Base-by-base conservation (phyloP, 2,888 invertebrate species). In the Hartigia nigra region DNA sequence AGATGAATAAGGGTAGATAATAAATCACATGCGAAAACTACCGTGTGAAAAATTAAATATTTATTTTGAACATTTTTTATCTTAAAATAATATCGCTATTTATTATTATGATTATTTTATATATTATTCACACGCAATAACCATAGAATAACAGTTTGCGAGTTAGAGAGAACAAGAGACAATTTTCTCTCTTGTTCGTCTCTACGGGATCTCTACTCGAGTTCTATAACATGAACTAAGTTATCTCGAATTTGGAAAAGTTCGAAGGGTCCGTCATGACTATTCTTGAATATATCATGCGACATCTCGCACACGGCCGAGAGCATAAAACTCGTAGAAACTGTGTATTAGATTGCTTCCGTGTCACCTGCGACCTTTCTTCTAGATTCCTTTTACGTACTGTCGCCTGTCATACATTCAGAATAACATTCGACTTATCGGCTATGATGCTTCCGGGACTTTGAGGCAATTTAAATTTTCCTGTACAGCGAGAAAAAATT, bases 321-420 rank as follows among this genome's bases (percentile, higher is more conserved):
- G 74, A 31, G 11, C 35, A 36, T 14, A 37, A 36, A 75, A 77
- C 74, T 77, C 75, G 70, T 70, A 69, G 34, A 77, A 77, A 77
- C 75, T 77, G 77, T 70, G 74, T 77, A 77, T 77, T 77, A 75
- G 74, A 75, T 74, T 77, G 36, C 70, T 74, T 70, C 37, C 74
- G 69, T 34, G 77, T 77, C 77, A 77, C 77, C 77, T 77, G 77
- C 77, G 77, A 77, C 77, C 77, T 74, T 70, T 36, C 23, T 14
- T 55, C 55, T 55, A 23, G 55, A 55, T 55, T 55, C 55, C 23
- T 55, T 23, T 55, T 23, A 55, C 55, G 55, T 9, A 55, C n/a
- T n/a, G n/a, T n/a, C 23, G 9, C 55, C 23, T 3, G 55, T 23
- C 55, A 23, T 2, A 55, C 23, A 23, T 23, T 55, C 55, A 2